Evolutionary conservation across 2,888 invertebrate genomes (phyloP), one percentile per base, ranked within the genome.

Genomic region (Mythimna ferrago): DNA sequence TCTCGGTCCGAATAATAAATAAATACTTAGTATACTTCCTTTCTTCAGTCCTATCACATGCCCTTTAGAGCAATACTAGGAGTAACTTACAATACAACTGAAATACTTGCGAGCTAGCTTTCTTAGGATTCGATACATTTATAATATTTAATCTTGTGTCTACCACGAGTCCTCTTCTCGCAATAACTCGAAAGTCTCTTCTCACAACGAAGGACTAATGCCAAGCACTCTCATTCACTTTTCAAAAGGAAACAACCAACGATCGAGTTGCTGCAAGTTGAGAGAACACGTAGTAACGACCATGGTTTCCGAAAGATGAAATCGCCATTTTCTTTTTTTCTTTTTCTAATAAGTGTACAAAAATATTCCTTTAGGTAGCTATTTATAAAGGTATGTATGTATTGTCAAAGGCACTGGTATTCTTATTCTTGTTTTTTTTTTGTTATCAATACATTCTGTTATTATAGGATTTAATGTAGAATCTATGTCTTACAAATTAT

Each of bases 321-420:
- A 92, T 92, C 89, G 91, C 87, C 80, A 84, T 84, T 77, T 87
- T 82, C 51, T 80, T 91, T 32, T 26, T 32, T 92, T 54, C 53
- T 90, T 92, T 90, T 90, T 87, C 86, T 91, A 93, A 93, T 86
- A 95, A 92, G 91, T 93, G 93, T 96, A 96, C 92, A 95, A 96
- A 96, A 96, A 96, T 95, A 96, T 95, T 89, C 92, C 83, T 93
- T 92, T 92, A 92, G 89, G 87, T 89, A 92, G 90, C 90, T 94
- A 93, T 93, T 93, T 92, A 87, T 91, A 93, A 87, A 93, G 91
- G 94, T 94, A 95, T 94, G 96, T 96, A 95, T 96, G 95, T 95
- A 93, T 95, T 93, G 93, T 94, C 90, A 90, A 96, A 96, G 96
- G 96, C 96, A 96, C 96, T 96, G 96, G 95, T 95, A 93, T 90